These are phyloP conservation scores for Caradrina kadenii DNA, from an alignment of 2,888 invertebrate genomes.

Conservation along the genomic window DNA sequence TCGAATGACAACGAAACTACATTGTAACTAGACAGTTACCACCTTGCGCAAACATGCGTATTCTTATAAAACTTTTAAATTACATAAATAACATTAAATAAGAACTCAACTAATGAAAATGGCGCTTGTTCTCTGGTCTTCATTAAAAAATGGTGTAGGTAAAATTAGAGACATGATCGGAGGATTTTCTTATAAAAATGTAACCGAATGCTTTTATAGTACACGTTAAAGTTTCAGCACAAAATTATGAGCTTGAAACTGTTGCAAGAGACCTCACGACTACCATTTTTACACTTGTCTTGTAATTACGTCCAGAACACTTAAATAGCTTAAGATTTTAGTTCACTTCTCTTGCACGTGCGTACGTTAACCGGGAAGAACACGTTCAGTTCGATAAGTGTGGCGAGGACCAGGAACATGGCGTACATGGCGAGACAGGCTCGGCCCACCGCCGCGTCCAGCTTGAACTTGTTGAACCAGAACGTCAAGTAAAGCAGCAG, in stretches of 20 bases:
- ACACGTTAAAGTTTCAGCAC: constrained; percentile 66
- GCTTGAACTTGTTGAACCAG: constrained; percentile 96
- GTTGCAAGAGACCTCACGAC: constrained; percentile 69
- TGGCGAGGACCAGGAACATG: constrained; percentile 96
- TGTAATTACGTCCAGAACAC: constrained; percentile 69
- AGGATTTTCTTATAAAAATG: constrained; percentile 54
- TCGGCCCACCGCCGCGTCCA: constrained; percentile 96
- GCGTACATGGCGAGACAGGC: constrained; percentile 97
- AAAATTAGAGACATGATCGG: constrained; percentile 40
- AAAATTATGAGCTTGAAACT: constrained; percentile 65
- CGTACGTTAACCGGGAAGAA: constrained; percentile 97
- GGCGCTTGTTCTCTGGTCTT: constrained; percentile 30
- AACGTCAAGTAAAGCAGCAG: constrained; percentile 96
- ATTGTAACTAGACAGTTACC: constrained; percentile 24
- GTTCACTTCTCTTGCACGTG: constrained; percentile 93
- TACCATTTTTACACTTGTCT: constrained; percentile 68
- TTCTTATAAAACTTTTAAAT: constrained; percentile 38
- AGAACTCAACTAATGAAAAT: constrained; percentile 47
- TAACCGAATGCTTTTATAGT: constrained; percentile 64
- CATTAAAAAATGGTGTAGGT: constrained; percentile 22
- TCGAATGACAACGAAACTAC: constrained; percentile 34
- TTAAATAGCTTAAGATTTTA: constrained; percentile 75
- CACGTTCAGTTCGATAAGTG: constrained; percentile 97
- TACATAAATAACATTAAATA: constrained; percentile 52
- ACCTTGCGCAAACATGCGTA: constrained; percentile 37